Percentiles rank a stretch among this genome's conserved stretches.
phyloP scores from a whole-genome alignment of 2,797 vertebrate species.

The Pseudochirops corinnae region DNA sequence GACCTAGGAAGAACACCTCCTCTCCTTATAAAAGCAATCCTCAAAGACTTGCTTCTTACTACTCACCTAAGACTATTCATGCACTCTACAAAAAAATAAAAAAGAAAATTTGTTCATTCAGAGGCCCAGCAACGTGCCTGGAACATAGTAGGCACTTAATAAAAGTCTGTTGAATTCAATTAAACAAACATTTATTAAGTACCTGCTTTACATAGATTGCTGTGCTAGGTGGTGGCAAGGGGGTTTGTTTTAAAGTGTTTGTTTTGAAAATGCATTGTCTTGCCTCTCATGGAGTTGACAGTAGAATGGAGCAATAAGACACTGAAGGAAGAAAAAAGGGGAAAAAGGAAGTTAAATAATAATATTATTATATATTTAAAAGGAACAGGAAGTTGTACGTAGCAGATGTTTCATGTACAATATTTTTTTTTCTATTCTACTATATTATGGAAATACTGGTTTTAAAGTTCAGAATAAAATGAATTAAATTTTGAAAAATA shows the following conservation, averaged over 20 bases:
- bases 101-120: not conserved
- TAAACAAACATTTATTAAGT: not conserved
- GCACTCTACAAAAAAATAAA: not conserved
- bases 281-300: not conserved
- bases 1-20: not conserved
- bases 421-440: not conserved
- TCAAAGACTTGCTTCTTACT: not conserved
- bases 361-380: not conserved
- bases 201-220: not conserved
- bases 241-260: not conserved
- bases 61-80: not conserved
- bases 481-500: not conserved
- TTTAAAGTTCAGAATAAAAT: not conserved
- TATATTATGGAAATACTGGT: not conserved
- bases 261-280: not conserved
- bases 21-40: not conserved
- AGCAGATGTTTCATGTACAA: not conserved
- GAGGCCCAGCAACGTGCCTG: not conserved
- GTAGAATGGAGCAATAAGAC: not conserved
- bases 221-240: not conserved
- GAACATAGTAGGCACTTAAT: not conserved
- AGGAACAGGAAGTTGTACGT: not conserved
- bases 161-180: not conserved
- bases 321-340: not conserved
- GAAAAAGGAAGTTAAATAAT: not conserved